These are phyloP conservation scores for Tyto alba DNA, from an alignment of 2,113 vertebrate species.

Conservation along the genomic window DNA sequence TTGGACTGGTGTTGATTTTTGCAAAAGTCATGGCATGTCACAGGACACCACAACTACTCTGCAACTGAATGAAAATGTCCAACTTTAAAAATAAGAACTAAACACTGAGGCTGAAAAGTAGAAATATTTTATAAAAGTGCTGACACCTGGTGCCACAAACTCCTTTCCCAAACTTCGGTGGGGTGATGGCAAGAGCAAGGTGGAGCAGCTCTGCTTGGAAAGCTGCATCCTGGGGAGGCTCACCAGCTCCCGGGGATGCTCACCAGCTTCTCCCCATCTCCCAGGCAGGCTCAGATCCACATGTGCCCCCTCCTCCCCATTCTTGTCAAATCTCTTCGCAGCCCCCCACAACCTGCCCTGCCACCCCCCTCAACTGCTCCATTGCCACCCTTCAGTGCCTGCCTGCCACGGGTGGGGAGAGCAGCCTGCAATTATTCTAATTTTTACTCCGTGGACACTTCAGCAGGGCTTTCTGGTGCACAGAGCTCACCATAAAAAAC, in stretches of 20 bases:
- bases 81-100: not conserved
- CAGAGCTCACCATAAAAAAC: not conserved
- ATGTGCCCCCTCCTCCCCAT: fast-evolving
- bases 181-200: not conserved
- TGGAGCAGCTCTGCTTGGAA: not conserved
- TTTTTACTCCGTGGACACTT: not conserved
- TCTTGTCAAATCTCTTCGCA: not conserved
- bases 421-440: not conserved
- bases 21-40: not conserved
- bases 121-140: not conserved
- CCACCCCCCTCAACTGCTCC: fast-evolving
- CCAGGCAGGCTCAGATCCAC: not conserved
- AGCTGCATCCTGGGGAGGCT: not conserved
- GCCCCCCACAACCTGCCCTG: not conserved
- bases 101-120: not conserved
- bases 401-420: not conserved
- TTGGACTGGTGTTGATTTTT: not conserved
- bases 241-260: not conserved
- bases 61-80: not conserved
- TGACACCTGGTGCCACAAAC: not conserved
- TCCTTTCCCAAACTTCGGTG: not conserved
- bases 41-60: fast-evolving
- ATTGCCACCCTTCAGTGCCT: not conserved
- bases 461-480: not conserved
- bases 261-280: not conserved